phyloP scores from a whole-genome alignment of 2,113 vertebrate species.

The Otis tarda region DNA sequence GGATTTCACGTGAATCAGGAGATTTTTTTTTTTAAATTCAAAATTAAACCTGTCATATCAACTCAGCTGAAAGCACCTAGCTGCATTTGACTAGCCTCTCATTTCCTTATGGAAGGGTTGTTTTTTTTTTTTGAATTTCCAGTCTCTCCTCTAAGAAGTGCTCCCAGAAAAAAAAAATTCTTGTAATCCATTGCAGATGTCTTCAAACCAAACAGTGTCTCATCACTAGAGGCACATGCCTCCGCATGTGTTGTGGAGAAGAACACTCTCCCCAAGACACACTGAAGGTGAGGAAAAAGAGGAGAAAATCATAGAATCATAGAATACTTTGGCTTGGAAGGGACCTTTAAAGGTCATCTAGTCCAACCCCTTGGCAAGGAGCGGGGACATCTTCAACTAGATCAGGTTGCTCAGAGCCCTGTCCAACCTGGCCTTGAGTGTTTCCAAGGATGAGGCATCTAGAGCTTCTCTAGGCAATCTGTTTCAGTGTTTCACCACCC shows the following conservation, averaged over 20 bases:
- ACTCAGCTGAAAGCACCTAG: background rate
- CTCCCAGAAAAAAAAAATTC: background rate
- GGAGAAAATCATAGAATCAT: background rate
- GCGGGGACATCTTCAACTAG: too few relatives aligned
- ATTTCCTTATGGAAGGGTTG: background rate
- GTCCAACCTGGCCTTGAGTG: background rate
- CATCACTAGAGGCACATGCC: background rate
- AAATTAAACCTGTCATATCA: background rate
- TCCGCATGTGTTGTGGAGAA: background rate
- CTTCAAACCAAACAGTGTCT: background rate
- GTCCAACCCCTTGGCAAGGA: too few relatives aligned
- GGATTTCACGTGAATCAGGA: background rate
- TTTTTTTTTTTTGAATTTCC: background rate
- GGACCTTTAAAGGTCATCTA: too few relatives aligned
- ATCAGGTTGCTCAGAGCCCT: too few relatives aligned
- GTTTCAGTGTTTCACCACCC: background rate
- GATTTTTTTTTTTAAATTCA: background rate
- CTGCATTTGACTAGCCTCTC: background rate
- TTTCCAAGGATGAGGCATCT: background rate
- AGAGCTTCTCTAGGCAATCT: fast-evolving
- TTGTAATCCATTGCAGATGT: background rate
- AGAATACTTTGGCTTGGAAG: too few relatives aligned
- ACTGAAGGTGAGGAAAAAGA: background rate
- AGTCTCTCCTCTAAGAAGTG: background rate
- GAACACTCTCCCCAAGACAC: background rate